phyloP scores from a whole-genome alignment of 2,797 vertebrate species.

The Odontamblyopus lacepedii region DNA sequence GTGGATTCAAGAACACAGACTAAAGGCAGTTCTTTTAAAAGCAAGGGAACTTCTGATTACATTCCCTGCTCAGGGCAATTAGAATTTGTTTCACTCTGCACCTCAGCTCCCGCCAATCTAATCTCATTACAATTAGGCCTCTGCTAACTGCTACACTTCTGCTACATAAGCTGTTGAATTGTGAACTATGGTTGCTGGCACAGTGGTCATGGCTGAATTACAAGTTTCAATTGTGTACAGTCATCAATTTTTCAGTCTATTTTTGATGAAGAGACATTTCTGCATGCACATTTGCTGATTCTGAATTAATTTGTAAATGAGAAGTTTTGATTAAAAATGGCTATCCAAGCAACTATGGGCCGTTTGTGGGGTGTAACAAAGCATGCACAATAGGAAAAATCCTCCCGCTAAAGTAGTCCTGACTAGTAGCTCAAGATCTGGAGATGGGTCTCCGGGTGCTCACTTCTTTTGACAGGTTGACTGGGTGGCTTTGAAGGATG shows the following conservation, averaged over 20 bases:
- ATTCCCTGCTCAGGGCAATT: slow-evolving; percentile 2
- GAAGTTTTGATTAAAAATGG: background rate
- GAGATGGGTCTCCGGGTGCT: too few species aligned
- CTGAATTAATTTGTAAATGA: slow-evolving; percentile 10
- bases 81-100: background rate
- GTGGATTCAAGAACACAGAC: background rate
- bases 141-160: slow-evolving; percentile 17
- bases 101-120: slow-evolving; percentile 11
- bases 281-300: background rate
- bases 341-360: background rate
- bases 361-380: background rate
- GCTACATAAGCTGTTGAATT: slow-evolving; percentile 16
- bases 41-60: background rate
- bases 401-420: too few species aligned
- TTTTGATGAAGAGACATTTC: slow-evolving; percentile 9
- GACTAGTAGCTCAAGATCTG: too few species aligned
- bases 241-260: slow-evolving; percentile 5
- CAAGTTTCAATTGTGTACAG: slow-evolving; percentile 15
- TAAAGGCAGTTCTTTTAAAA: background rate
- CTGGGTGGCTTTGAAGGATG: too few species aligned
- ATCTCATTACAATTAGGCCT: slow-evolving; percentile 14
- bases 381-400: too few species aligned
- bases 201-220: slow-evolving; percentile 17
- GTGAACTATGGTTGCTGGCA: slow-evolving; percentile 14
- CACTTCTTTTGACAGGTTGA: too few species aligned